phyloP scores from a whole-genome alignment of 2,113 vertebrate species.

The Spilogale gracilis region DNA sequence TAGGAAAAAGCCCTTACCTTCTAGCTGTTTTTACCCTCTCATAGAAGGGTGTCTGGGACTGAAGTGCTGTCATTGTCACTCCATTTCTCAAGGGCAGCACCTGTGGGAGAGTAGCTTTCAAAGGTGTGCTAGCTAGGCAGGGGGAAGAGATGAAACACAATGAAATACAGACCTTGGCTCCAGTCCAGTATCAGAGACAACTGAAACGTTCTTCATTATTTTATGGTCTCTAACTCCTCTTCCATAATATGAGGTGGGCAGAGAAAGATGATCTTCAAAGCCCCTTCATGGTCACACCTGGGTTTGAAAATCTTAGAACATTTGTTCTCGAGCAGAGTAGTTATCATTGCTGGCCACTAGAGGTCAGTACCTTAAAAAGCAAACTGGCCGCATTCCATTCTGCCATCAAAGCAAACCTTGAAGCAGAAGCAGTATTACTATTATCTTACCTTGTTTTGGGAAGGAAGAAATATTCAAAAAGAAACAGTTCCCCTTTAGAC shows the following conservation, averaged over 20 bases:
- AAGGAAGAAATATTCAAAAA: background rate
- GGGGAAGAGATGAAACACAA: background rate
- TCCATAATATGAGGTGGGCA: too few species aligned
- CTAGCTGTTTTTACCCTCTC: background rate
- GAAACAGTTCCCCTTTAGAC: background rate
- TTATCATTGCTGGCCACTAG: constrained; percentile 53
- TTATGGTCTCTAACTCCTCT: background rate
- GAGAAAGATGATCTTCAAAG: background rate
- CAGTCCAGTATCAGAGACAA: rapidly evolving
- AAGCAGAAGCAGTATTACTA: background rate
- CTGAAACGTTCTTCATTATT: background rate
- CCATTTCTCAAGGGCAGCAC: background rate
- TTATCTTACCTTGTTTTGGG: constrained; percentile 15
- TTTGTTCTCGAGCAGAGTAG: background rate
- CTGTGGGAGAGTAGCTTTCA: background rate
- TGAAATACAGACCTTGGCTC: background rate
- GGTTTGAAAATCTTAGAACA: background rate
- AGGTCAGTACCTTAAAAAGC: constrained; percentile 76
- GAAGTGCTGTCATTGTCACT: background rate
- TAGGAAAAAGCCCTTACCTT: background rate
- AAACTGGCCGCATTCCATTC: background rate
- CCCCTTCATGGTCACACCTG: background rate
- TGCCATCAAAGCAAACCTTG: background rate
- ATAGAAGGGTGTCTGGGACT: background rate
- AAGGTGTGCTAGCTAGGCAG: background rate